Percentiles rank a stretch among this genome's conserved stretches.
Conservation (phyloP, 2,113 vertebrate species). For the cattle (Bos taurus) region ARS-UCD2.0 NC_037328.1:69681501-69682000, state of each 20-base stretch:
- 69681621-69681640: conserved; percentile 89
- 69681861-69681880: conserved; percentile 76
- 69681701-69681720: conserved; percentile 81
- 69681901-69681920: conserved; percentile 77
- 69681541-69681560: conserved; percentile 96
- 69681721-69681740: conserved; percentile 82
- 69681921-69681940: conserved; percentile 76
- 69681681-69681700: conserved; percentile 77
- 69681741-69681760: conserved; percentile 80
- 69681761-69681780: conserved; percentile 80
- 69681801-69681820: conserved; percentile 80
- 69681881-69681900: conserved; percentile 75
- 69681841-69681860: conserved; percentile 78
- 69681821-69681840: conserved; percentile 73
- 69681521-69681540: conserved; percentile 93
- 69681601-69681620: conserved; percentile 87
- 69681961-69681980: conserved; percentile 64
- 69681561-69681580: conserved; percentile 93
- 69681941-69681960: conserved; percentile 70
- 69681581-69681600: conserved; percentile 87
- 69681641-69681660: conserved; percentile 88
- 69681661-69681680: conserved; percentile 86
- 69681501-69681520: conserved; percentile 91
- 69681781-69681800: conserved; percentile 77
- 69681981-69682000: conserved; percentile 71